These are phyloP conservation scores for Neocrepidodera transversa DNA, from an alignment of 2,888 invertebrate genomes.

Conservation along the genomic window DNA sequence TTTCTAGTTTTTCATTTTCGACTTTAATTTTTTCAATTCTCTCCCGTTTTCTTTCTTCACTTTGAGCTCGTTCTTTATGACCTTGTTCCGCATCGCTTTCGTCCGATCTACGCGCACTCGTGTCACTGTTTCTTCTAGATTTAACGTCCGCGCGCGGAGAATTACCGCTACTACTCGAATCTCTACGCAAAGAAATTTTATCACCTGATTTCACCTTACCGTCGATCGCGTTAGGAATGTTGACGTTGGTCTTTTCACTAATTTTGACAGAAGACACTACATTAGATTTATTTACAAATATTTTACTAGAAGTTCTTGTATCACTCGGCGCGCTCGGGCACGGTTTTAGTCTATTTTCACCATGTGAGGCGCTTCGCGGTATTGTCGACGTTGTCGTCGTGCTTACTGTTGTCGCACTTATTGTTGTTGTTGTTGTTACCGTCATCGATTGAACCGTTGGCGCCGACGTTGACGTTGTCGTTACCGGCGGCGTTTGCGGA, in stretches of 20 bases:
- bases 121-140: constrained; percentile 54
- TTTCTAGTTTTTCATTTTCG: constrained; percentile 54
- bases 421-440: constrained; percentile 42
- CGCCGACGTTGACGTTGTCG: constrained; percentile 37
- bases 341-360: constrained; percentile 57
- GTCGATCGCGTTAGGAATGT: constrained; percentile 45
- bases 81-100: constrained; percentile 49
- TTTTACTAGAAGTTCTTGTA: constrained; percentile 57
- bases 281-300: constrained; percentile 56
- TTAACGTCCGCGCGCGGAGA: constrained; percentile 50
- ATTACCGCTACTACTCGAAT: constrained; percentile 42
- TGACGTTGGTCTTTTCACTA: constrained; percentile 46
- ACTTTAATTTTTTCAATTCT: constrained; percentile 57
- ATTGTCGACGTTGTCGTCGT: constrained; percentile 42
- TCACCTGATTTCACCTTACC: constrained; percentile 47
- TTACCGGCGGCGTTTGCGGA: constrained; percentile 33
- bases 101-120: constrained; percentile 48
- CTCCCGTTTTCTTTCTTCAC: constrained; percentile 56
- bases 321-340: constrained; percentile 53
- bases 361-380: constrained; percentile 49
- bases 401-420: constrained; percentile 48
- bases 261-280: constrained; percentile 47
- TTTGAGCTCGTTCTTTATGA: constrained; percentile 54
- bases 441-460: constrained; percentile 21
- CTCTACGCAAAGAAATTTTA: constrained; percentile 49